These are phyloP conservation scores for Ginglymostoma cirratum DNA, from an alignment of 2,113 vertebrate genomes.

Conservation along the genomic window DNA sequence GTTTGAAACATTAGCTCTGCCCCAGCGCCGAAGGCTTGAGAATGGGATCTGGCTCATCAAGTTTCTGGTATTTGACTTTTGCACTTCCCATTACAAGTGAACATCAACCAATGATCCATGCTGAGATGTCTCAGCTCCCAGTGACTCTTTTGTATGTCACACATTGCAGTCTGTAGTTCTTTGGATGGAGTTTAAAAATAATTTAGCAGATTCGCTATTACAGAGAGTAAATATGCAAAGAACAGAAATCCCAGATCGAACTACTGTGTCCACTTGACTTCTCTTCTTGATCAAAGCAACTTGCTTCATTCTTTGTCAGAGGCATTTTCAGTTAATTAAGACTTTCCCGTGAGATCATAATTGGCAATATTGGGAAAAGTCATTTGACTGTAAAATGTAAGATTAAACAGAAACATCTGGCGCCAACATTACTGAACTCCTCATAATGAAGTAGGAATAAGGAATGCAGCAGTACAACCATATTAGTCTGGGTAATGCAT, in stretches of 20 bases:
- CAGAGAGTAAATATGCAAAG: neutral
- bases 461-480: neutral
- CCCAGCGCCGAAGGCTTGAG: neutral
- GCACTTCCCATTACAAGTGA: neutral
- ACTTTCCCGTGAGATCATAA: constrained; percentile 34
- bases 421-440: neutral
- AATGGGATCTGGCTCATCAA: neutral
- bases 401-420: constrained; percentile 34
- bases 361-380: constrained; percentile 10
- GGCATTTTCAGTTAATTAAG: constrained; percentile 31
- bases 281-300: constrained; percentile 19
- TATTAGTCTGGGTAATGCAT: neutral
- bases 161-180: neutral
- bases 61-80: neutral
- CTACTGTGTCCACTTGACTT: constrained; percentile 24
- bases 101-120: neutral
- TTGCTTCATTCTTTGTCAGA: neutral
- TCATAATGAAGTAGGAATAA: constrained; percentile 16
- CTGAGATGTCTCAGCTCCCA: neutral
- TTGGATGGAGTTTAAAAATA: neutral
- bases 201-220: neutral
- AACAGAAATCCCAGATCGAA: neutral
- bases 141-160: neutral
- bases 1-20: neutral
- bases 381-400: constrained; percentile 32